These are phyloP conservation scores for Podilymbus podiceps DNA, from an alignment of 2,113 vertebrate genomes.

Conservation along the genomic window DNA sequence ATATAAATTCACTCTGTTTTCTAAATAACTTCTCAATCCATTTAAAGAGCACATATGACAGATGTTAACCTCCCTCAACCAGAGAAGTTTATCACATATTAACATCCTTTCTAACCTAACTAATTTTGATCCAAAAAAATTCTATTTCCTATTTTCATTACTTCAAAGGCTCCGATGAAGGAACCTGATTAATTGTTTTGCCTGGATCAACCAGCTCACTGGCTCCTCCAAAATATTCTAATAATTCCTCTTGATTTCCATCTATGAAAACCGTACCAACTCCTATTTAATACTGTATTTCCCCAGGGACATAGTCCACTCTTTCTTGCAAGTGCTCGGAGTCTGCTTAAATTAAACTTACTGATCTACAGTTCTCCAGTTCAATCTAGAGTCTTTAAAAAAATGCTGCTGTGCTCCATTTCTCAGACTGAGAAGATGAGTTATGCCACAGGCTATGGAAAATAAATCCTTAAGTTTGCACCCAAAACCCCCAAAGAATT, in stretches of 20 bases:
- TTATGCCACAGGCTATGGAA: background rate
- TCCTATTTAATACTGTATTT: background rate
- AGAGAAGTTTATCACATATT: background rate
- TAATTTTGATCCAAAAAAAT: background rate
- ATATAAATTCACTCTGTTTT: background rate
- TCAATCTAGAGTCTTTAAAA: background rate
- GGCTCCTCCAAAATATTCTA: background rate
- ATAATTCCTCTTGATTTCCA: background rate
- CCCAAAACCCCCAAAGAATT: background rate
- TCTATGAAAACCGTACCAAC: background rate
- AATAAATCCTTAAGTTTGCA: background rate
- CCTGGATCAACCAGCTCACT: background rate
- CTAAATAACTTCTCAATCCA: background rate
- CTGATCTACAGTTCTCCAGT: background rate
- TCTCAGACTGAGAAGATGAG: background rate
- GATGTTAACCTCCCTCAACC: background rate
- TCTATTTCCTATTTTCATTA: background rate
- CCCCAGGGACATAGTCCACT: background rate
- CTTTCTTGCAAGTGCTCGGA: background rate
- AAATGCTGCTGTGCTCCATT: background rate
- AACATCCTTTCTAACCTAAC: background rate
- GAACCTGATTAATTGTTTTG: background rate
- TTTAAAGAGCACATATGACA: background rate
- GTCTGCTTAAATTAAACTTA: background rate
- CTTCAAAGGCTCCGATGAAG: background rate